Evolutionary conservation across 2,797 vertebrate genomes (phyloP).

Genomic region (Epinephelus malabaricus): DNA sequence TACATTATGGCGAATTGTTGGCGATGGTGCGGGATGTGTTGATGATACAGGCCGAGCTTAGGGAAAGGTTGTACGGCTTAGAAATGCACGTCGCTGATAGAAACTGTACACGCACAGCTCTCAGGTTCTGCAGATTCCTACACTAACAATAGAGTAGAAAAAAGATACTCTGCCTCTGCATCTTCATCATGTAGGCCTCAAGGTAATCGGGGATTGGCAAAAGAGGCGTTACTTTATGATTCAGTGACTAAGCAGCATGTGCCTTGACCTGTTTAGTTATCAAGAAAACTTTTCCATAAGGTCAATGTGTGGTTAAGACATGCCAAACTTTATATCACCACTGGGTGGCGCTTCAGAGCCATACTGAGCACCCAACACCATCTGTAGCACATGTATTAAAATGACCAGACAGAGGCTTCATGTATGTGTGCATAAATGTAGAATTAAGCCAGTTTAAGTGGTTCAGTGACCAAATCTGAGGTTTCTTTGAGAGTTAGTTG

Average conservation of each 20-base stretch:
- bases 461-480: conserved; percentile 54
- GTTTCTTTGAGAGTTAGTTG: conserved; percentile 44
- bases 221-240: conserved; percentile 8
- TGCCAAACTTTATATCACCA: conserved; percentile 57
- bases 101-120: conserved; percentile 21
- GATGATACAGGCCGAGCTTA: conserved; percentile 25
- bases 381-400: conserved; percentile 41
- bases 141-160: background rate
- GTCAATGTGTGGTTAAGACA: conserved; percentile 9
- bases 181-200: background rate
- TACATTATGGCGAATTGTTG: conserved; percentile 44
- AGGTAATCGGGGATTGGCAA: background rate
- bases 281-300: conserved; percentile 35
- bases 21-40: conserved; percentile 29
- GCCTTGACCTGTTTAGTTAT: conserved; percentile 29
- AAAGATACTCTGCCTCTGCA: conserved; percentile 13
- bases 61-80: conserved; percentile 39
- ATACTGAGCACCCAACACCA: conserved; percentile 28
- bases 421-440: conserved; percentile 43
- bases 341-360: conserved; percentile 62
- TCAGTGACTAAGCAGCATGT: conserved; percentile 31
- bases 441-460: conserved; percentile 42
- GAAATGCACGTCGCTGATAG: background rate
- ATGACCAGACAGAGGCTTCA: conserved; percentile 44
- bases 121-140: conserved; percentile 28